phyloP scores from a whole-genome alignment of 2,113 vertebrate species.

The Aegithalos caudatus region DNA sequence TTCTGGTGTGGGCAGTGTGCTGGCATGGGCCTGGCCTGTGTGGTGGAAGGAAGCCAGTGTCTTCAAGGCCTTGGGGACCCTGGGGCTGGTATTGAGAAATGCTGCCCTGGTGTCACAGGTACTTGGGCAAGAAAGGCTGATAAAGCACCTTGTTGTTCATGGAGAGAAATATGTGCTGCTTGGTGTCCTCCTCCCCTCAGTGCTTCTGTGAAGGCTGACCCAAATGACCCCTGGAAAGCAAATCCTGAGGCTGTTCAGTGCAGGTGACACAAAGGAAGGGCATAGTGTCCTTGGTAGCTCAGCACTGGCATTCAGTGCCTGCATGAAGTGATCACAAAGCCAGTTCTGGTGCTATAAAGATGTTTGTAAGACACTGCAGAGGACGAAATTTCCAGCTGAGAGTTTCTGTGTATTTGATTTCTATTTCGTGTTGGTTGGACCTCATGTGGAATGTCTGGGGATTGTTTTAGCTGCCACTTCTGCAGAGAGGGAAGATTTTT shows the following conservation, averaged over 20 bases:
- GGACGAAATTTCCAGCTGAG: not conserved
- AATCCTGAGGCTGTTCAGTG: not conserved
- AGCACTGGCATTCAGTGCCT: not conserved
- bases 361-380: not conserved
- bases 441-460: not conserved
- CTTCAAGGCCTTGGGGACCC: rapidly evolving
- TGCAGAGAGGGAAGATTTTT: not conserved
- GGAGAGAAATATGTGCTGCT: not conserved
- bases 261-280: not conserved
- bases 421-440: not conserved
- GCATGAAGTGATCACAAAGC: not conserved
- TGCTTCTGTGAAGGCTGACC: not conserved
- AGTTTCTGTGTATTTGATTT: not conserved
- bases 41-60: not conserved
- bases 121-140: not conserved
- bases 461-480: not conserved
- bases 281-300: not conserved
- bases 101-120: not conserved
- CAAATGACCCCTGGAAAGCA: not conserved
- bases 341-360: not conserved
- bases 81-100: not conserved
- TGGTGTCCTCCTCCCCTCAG: not conserved
- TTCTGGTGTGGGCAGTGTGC: not conserved
- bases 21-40: not conserved
- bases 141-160: not conserved